phyloP scores from a whole-genome alignment of 2,113 vertebrate genomes.

The Mesocricetus auratus region DNA sequence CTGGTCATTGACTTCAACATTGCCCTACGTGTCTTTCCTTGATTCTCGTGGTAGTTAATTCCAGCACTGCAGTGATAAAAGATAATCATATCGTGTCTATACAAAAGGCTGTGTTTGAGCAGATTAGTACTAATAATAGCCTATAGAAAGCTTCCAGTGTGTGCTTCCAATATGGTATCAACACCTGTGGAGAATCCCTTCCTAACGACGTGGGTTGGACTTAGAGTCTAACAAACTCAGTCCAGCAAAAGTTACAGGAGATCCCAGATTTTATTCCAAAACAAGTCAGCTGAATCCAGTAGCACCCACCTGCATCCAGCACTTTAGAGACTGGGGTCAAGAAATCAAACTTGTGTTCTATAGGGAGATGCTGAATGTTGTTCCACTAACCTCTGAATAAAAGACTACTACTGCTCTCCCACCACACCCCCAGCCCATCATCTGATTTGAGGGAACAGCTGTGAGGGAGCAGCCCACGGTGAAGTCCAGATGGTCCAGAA shows the following conservation, averaged over 20 bases:
- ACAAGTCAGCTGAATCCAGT: background rate
- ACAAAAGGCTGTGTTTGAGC: background rate
- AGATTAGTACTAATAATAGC: background rate
- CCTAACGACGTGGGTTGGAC: background rate
- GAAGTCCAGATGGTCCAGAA: background rate
- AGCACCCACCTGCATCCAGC: background rate
- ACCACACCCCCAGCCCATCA: too few relatives aligned
- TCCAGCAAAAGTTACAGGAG: background rate
- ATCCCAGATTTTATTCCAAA: background rate
- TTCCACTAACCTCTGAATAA: accelerated
- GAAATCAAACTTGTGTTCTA: background rate
- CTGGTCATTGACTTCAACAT: background rate
- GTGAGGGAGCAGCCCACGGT: background rate
- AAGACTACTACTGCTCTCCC: background rate
- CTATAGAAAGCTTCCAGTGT: background rate
- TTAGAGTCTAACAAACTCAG: background rate
- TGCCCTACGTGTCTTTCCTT: background rate
- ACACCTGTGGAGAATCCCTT: background rate
- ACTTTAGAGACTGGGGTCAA: background rate
- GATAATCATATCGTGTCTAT: background rate
- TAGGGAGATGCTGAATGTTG: background rate
- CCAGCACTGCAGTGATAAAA: background rate
- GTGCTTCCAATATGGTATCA: background rate
- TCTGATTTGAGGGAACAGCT: background rate
- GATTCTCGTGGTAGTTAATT: background rate